Evolutionary conservation across 1,140 invertebrate genomes (phyloP).

Genomic region (Hypothenemus hampei): DNA sequence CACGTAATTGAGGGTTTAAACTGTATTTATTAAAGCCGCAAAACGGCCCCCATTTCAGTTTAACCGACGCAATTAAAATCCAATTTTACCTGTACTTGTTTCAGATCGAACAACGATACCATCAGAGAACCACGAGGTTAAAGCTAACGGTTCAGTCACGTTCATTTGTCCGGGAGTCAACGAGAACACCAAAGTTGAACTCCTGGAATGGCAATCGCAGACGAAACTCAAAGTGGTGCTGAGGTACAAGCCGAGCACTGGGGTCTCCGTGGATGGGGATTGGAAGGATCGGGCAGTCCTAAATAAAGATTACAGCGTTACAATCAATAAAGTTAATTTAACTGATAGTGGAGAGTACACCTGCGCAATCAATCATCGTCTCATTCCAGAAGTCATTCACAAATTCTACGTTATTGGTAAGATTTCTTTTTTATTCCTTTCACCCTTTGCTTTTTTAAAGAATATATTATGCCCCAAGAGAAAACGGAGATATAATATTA

Average conservation of each 20-base stretch:
- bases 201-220: constrained; percentile 56
- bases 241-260: constrained; percentile 51
- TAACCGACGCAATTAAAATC: too few species aligned
- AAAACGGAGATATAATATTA: constrained; percentile 21
- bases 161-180: constrained; percentile 61
- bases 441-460: neutral
- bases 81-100: too few species aligned
- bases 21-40: too few species aligned
- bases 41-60: too few species aligned
- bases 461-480: too few species aligned
- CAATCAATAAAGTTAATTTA: constrained; percentile 57
- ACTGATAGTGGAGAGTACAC: constrained; percentile 61
- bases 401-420: constrained; percentile 63
- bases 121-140: neutral
- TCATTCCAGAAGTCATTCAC: constrained; percentile 57
- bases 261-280: constrained; percentile 2
- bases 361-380: constrained; percentile 63
- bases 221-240: constrained; percentile 44
- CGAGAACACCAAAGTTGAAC: constrained; percentile 57
- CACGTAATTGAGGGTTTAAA: too few species aligned
- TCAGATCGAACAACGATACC: too few species aligned
- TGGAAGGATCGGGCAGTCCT: constrained; percentile 41
- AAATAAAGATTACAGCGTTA: constrained; percentile 58
- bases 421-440: neutral
- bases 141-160: too few species aligned